phyloP scores from a whole-genome alignment of 2,888 invertebrate genomes.

The Leucania comma region DNA sequence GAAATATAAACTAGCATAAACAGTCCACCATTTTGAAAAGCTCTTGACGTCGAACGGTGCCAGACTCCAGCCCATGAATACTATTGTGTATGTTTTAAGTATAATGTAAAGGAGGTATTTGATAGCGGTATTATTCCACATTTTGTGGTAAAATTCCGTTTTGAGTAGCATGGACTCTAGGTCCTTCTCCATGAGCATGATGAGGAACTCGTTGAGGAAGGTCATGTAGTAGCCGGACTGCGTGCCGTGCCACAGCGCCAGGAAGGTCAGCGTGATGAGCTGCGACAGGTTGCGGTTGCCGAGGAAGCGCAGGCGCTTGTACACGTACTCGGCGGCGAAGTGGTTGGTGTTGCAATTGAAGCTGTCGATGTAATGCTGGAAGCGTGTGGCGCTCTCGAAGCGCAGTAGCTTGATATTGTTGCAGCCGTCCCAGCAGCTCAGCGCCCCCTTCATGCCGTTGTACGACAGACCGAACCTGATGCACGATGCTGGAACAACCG shows the following conservation, averaged over 20 bases:
- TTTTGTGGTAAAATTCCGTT: conserved; percentile 84
- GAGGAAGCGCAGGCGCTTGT: conserved; percentile 97
- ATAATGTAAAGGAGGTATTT: conserved; percentile 89
- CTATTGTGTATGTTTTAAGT: conserved; percentile 93
- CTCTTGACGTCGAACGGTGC: conserved; percentile 94
- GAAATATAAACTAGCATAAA: conserved; percentile 92
- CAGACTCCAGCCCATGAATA: conserved; percentile 96
- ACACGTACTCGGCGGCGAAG: conserved; percentile 98
- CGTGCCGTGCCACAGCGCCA: conserved; percentile 99
- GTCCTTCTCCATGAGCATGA: conserved; percentile 96
- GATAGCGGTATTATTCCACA: conserved; percentile 81
- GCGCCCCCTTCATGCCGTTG: conserved; percentile 92
- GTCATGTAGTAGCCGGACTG: conserved; percentile 98
- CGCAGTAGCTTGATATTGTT: conserved; percentile 96
- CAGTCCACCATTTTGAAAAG: conserved; percentile 92
- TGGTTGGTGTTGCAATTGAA: conserved; percentile 99
- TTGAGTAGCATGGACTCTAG: conserved; percentile 90
- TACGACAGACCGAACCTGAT: conserved; percentile 95
- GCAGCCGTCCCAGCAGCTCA: conserved; percentile 95
- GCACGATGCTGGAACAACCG: conserved; percentile 83
- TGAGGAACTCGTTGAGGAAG: conserved; percentile 97
- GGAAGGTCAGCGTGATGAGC: conserved; percentile 94
- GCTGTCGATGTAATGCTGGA: conserved; percentile 96
- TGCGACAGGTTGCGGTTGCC: conserved; percentile 96
- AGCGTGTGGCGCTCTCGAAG: conserved; percentile 96